Evolutionary conservation across 2,888 invertebrate genomes (phyloP), one percentile per base, ranked within the genome.

Genomic region (Drosophila peninsularis): DNA sequence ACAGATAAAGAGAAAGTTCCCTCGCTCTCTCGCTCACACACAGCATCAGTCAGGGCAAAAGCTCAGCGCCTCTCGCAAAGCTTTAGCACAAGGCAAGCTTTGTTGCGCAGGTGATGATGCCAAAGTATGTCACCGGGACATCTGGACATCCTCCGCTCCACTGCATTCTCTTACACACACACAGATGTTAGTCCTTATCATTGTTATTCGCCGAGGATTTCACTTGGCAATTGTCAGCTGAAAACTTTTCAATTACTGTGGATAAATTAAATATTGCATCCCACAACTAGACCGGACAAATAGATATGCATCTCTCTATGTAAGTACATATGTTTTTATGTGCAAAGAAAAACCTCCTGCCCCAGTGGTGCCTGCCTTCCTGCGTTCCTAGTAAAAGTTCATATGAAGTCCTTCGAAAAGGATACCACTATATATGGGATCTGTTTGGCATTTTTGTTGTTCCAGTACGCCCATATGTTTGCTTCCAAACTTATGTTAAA

Each of bases 81-180:
- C 82, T 87, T 71, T 70, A 21, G 11, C 27, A 37, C 19, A 39
- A 64, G 52, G 41, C 44, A 27, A 75, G 71, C 75, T 78, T 74
- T 58, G 58, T 42, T 73, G 65, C 57, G 80, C 80, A 82, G 82
- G 77, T 76, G 74, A 61, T 58, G 67, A 54, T 68, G 32, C 47
- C 32, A 47, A 85, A 88, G 82, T 82, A 71, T 82, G 88, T 82
- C 88, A 88, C 73, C 88, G 62, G 88, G 80, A 74, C 85, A 82
- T 81, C 67, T 69, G 63, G 78, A 72, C 17, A 72, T 62, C n/a
- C n/a, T 44, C 13, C 34, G 21, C 53, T 19, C 53, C 19, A 30
- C 27, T 13, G n/a, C 52, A 39, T 39, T 24, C 52, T 13, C 14
- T 14, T 34, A 36, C 24, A 24, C 17, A 34, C 4, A 50, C 21